Percentiles rank a stretch among this genome's conserved stretches.
Evolutionary conservation across 2,113 vertebrate species (phyloP).

Genomic region (Aphyosemion australe): DNA sequence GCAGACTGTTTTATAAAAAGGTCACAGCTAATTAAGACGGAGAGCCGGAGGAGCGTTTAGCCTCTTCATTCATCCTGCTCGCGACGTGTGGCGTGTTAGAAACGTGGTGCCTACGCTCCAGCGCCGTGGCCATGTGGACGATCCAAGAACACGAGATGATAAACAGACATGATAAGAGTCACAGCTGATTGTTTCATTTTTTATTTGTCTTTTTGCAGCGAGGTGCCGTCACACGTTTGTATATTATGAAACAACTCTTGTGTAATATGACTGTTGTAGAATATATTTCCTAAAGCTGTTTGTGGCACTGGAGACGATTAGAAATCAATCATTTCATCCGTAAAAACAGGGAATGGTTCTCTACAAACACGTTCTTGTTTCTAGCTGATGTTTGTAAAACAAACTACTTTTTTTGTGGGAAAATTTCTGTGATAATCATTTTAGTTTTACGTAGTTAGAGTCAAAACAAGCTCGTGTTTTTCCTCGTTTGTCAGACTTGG

Average conservation of each 20-base stretch:
- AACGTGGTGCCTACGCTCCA: conserved; percentile 34
- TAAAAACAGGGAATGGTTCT: conserved; percentile 3
- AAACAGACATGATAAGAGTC: conserved; percentile 8
- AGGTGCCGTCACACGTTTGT: conserved; percentile 45
- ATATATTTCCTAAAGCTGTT: conserved; percentile 1
- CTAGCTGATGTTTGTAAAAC: background rate
- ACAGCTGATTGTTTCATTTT: background rate
- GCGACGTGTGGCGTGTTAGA: conserved; percentile 20
- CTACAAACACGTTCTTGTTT: background rate
- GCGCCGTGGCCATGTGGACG: conserved; percentile 16
- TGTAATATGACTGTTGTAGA: conserved; percentile 28
- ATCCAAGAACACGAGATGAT: conserved; percentile 11
- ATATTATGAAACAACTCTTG: conserved; percentile 31
- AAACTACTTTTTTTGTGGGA: background rate
- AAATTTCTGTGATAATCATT: background rate
- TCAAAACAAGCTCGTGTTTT: background rate
- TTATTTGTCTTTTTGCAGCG: conserved; percentile 16
- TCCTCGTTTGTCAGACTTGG: background rate
- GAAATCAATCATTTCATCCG: conserved; percentile 1
- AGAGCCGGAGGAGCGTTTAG: conserved; percentile 6
- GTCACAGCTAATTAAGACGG: conserved; percentile 27
- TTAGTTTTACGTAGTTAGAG: no score
- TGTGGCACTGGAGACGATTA: conserved; percentile 9
- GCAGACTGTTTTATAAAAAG: conserved; percentile 25
- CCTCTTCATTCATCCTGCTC: conserved; percentile 18